A percentile compares a stretch with the other conserved stretches of the same genome.
Evolutionary conservation across 92 coral and sea anemone species (phyloP).

Genomic region (Ricordea florida): DNA sequence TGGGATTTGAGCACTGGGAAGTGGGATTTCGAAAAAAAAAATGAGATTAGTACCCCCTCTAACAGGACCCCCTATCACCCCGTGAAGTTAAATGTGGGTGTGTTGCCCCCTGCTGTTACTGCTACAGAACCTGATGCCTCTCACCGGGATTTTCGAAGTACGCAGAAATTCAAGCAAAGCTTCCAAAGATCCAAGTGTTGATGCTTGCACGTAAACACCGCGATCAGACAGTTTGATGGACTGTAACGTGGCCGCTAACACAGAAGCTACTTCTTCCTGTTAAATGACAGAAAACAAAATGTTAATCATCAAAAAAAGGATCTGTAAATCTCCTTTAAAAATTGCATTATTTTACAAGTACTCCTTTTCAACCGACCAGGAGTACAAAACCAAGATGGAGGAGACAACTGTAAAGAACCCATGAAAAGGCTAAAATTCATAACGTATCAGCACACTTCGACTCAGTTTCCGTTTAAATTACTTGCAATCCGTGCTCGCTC

Average conservation of each 20-base stretch:
- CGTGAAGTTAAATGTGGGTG: too few species aligned
- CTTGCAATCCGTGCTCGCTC: too few species aligned
- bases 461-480: too few species aligned
- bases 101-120: too few species aligned
- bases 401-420: too few species aligned
- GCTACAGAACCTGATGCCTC: neutral
- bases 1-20: too few species aligned
- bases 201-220: conserved; percentile 99
- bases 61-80: too few species aligned
- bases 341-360: neutral
- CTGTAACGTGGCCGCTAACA: conserved; percentile 76
- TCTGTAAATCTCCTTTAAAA: neutral
- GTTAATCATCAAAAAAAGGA: neutral
- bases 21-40: too few species aligned
- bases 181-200: conserved; percentile 95
- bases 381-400: neutral
- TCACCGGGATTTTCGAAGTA: conserved; percentile 92
- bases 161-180: conserved; percentile 95
- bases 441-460: too few species aligned
- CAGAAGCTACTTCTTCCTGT: conserved; percentile 77
- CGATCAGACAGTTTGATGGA: conserved; percentile 93
- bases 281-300: neutral
- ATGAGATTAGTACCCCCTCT: too few species aligned
- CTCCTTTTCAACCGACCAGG: neutral
- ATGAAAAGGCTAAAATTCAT: too few species aligned